Evolutionary conservation across 1,140 invertebrate species (phyloP).

Genomic region (Elymnias hypermnestra): DNA sequence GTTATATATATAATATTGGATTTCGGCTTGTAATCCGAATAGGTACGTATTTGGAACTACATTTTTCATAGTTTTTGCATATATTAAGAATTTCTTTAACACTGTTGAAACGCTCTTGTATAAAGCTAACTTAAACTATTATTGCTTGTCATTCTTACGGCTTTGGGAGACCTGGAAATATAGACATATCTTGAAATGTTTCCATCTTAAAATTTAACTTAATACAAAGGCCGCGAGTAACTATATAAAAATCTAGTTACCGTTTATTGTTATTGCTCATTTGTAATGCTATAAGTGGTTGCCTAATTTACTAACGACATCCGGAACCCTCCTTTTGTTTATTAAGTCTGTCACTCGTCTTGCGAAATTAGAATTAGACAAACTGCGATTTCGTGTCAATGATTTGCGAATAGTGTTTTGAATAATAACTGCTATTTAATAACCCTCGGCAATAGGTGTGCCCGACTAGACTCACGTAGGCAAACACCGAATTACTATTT

Average conservation of each 20-base stretch:
- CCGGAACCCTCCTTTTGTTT: slow-evolving; percentile 29
- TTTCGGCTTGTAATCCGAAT: too few relatives aligned
- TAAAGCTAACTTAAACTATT: too few relatives aligned
- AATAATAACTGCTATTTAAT: slow-evolving; percentile 8
- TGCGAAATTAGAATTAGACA: slow-evolving; percentile 25
- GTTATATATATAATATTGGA: too few relatives aligned
- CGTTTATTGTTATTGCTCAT: slow-evolving; percentile 33
- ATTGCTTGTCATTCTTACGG: too few relatives aligned
- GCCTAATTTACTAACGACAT: slow-evolving; percentile 35
- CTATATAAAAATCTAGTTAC: slow-evolving; percentile 20
- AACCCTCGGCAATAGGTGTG: not conserved
- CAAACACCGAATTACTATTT: not conserved
- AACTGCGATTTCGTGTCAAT: slow-evolving; percentile 10
- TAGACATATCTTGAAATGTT: too few relatives aligned
- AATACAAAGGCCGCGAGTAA: too few relatives aligned
- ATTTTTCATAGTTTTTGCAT: too few relatives aligned
- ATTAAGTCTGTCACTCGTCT: slow-evolving; percentile 25
- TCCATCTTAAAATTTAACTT: too few relatives aligned
- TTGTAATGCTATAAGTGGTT: slow-evolving; percentile 27
- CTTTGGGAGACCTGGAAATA: too few relatives aligned
- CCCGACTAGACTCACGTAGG: not conserved
- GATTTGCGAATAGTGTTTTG: slow-evolving; percentile 2
- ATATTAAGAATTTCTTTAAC: too few relatives aligned
- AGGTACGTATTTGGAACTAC: too few relatives aligned
- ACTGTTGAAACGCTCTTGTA: too few relatives aligned